Conservation (phyloP, 2,797 vertebrate genomes). For the Hoplostethus mediterraneus region DNA sequence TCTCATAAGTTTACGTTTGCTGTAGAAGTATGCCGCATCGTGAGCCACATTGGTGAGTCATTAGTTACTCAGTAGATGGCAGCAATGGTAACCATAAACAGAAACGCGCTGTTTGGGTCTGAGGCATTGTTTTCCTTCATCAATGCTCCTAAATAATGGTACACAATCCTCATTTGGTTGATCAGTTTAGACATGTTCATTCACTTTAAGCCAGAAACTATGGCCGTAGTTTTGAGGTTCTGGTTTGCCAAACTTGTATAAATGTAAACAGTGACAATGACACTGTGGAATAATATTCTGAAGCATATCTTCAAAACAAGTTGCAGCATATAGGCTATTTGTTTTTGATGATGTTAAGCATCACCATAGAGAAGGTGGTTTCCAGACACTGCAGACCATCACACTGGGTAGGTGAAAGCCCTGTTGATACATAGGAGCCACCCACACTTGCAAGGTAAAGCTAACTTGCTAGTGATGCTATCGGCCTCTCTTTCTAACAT, state of each 20-base stretch:
- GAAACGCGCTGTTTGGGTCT: constrained; percentile 52
- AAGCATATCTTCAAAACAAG: constrained; percentile 11
- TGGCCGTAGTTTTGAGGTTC: not conserved
- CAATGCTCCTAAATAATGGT: constrained; percentile 45
- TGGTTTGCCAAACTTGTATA: constrained; percentile 34
- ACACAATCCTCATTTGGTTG: constrained; percentile 43
- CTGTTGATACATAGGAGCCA: not conserved
- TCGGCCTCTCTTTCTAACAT: not conserved
- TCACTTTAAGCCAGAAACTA: not conserved
- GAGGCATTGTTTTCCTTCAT: constrained; percentile 50
- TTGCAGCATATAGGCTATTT: constrained; percentile 2
- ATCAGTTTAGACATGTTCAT: constrained; percentile 39
- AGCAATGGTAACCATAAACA: constrained; percentile 76
- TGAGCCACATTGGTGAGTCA: constrained; percentile 66
- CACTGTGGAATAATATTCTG: constrained; percentile 15
- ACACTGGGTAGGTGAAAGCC: not conserved
- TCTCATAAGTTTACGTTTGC: constrained; percentile 71
- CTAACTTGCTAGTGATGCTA: not conserved
- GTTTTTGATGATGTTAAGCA: not conserved
- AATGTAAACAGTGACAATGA: constrained; percentile 29
- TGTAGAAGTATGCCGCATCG: constrained; percentile 42
- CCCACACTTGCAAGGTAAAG: not conserved
- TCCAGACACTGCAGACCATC: not conserved
- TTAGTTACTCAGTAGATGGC: constrained; percentile 63
- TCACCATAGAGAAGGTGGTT: not conserved